Conservation (phyloP, 2,113 vertebrate species). For the Ciconia maguari region DNA sequence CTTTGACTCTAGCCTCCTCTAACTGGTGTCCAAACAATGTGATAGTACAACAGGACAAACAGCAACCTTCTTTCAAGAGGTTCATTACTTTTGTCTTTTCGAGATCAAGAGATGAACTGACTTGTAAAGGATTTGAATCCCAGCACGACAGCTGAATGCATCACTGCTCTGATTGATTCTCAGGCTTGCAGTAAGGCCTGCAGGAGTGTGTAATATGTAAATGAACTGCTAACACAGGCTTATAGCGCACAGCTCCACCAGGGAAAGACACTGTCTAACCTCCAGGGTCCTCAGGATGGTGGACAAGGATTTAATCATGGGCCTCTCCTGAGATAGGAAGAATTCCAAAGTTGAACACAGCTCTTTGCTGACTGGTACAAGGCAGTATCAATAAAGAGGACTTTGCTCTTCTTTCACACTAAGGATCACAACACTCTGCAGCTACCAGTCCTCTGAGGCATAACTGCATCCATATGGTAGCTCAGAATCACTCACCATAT, state of each 20-base stretch:
- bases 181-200: background rate
- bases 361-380: background rate
- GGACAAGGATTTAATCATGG: background rate
- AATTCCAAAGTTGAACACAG: background rate
- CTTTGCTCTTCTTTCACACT: background rate
- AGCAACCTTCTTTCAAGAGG: background rate
- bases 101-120: conserved; percentile 10
- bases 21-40: background rate
- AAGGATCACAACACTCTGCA: background rate
- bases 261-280: background rate
- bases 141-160: background rate
- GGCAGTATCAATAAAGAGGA: background rate
- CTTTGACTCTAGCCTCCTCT: conserved; percentile 16
- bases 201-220: background rate
- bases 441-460: background rate
- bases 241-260: background rate
- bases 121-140: background rate
- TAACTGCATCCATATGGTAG: background rate
- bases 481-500: background rate
- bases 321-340: background rate
- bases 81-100: background rate
- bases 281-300: background rate
- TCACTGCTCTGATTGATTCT: background rate
- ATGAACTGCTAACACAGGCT: background rate
- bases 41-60: conserved; percentile 12